Conservation (phyloP, 2,113 vertebrate species). For the Thermophis baileyi region DNA sequence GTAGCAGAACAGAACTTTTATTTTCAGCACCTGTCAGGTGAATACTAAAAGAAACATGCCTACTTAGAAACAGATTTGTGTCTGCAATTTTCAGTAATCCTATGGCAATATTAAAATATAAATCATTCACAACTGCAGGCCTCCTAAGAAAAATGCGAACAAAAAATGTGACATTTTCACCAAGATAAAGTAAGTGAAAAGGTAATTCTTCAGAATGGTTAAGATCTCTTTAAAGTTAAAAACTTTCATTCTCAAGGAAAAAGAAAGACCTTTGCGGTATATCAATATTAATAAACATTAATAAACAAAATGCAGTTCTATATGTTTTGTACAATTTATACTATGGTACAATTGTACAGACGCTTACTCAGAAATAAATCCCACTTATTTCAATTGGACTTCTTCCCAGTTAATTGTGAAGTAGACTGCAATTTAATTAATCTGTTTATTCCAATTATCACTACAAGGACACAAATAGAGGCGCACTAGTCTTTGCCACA, state of each 20-base stretch:
- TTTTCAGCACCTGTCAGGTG: constrained; percentile 34
- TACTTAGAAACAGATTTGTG: background rate
- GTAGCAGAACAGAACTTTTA: background rate
- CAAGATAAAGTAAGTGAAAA: background rate
- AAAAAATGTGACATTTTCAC: background rate
- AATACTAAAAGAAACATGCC: background rate
- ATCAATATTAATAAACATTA: background rate
- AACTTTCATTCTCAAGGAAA: background rate
- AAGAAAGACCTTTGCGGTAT: background rate
- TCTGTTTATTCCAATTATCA: background rate
- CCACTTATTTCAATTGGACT: background rate
- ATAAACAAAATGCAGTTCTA: background rate
- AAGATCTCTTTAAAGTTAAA: background rate
- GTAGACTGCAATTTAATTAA: background rate
- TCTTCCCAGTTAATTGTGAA: background rate
- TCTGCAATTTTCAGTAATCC: background rate
- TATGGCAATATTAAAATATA: background rate
- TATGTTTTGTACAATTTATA: background rate
- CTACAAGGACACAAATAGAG: background rate
- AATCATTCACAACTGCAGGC: constrained; percentile 20
- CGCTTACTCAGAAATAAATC: background rate
- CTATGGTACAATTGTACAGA: background rate
- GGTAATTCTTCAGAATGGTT: background rate
- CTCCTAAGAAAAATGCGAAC: background rate
- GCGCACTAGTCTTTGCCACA: background rate